phyloP scores from a whole-genome alignment of 2,113 vertebrate species.

The Hassar affinis region DNA sequence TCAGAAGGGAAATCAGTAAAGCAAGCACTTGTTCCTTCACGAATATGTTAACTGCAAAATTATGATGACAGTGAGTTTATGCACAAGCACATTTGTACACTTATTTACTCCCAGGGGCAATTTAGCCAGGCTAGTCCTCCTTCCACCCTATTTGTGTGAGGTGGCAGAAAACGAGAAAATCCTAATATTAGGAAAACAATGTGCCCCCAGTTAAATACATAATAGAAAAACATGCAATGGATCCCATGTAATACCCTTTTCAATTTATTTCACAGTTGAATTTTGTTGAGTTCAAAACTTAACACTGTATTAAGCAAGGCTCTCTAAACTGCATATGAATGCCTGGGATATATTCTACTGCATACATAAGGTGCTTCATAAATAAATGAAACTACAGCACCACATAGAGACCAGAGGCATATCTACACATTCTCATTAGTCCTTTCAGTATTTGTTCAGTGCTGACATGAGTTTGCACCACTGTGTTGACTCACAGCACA shows the following conservation, averaged over 20 bases:
- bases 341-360: background rate
- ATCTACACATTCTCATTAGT: background rate
- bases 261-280: background rate
- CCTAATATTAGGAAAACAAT: no score
- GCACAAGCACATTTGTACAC: no score
- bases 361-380: background rate
- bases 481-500: conserved; percentile 45
- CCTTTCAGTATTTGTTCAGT: conserved; percentile 15
- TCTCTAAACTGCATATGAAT: background rate
- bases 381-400: background rate
- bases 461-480: background rate
- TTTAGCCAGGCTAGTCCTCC: no score
- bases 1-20: no score
- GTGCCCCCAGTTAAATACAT: background rate
- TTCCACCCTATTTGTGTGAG: background rate
- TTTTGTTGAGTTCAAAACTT: background rate
- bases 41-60: background rate
- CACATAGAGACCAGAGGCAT: background rate
- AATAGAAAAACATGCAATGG: background rate
- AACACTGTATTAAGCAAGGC: background rate
- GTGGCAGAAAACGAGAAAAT: background rate
- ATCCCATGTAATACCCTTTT: background rate
- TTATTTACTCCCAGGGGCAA: no score
- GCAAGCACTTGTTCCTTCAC: no score
- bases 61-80: background rate